A percentile compares a stretch with the other conserved stretches of the same genome.
Conservation (phyloP, 2,113 vertebrate genomes). For the Cynopterus brachyotis region DNA sequence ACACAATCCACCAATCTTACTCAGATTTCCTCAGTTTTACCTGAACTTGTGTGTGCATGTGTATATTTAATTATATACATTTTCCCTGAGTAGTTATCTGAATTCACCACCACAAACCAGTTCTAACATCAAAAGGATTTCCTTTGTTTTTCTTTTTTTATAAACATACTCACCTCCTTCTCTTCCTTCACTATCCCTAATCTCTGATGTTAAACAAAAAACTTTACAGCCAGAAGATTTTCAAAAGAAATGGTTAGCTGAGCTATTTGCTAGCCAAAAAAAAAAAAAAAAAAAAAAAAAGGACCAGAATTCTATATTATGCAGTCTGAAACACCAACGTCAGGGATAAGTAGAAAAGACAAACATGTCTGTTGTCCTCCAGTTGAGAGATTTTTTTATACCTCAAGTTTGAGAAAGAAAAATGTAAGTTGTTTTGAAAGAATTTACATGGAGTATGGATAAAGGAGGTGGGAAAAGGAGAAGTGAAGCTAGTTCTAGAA, state of each 20-base stretch:
- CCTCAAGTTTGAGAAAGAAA: neutral
- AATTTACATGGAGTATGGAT: neutral
- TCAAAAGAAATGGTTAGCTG: neutral
- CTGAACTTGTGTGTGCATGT: neutral
- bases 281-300: neutral
- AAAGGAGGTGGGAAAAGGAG: neutral
- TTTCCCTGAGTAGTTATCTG: neutral
- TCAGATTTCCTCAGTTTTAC: neutral
- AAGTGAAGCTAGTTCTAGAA: neutral
- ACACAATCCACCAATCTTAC: neutral
- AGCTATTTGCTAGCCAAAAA: neutral
- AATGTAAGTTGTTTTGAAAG: neutral
- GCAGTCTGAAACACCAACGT: neutral
- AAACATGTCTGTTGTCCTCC: neutral
- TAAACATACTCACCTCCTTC: neutral
- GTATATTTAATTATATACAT: neutral
- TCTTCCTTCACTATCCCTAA: neutral
- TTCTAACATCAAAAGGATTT: neutral
- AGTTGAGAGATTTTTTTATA: neutral
- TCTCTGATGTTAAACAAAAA: neutral
- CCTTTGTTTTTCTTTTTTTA: neutral
- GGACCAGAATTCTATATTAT: neutral
- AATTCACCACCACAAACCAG: neutral
- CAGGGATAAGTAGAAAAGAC: neutral
- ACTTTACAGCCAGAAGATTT: neutral